Conservation (phyloP, 2,113 vertebrate genomes). For the Platanista minor region DNA sequence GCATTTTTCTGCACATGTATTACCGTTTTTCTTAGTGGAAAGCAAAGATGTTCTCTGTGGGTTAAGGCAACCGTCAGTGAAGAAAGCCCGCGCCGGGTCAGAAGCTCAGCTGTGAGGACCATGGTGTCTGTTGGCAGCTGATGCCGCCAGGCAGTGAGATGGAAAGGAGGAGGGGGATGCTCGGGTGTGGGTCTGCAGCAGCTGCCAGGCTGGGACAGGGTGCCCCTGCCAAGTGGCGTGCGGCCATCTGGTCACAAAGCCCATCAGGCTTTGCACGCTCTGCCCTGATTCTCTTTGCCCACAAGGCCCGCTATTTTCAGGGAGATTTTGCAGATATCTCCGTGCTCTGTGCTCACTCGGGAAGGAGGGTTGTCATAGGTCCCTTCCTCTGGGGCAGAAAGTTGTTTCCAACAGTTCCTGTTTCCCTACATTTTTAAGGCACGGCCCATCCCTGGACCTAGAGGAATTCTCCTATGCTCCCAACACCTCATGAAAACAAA, state of each 20-base stretch:
- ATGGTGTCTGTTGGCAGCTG: accelerated
- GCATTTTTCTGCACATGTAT: neutral
- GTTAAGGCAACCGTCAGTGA: neutral
- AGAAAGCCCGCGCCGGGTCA: neutral
- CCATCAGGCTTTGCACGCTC: accelerated
- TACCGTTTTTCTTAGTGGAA: neutral
- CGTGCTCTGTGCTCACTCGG: neutral
- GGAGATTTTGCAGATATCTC: neutral
- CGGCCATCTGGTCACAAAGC: neutral
- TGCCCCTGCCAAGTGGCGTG: neutral
- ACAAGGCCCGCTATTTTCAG: accelerated
- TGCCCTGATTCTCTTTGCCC: neutral
- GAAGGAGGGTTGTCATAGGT: accelerated
- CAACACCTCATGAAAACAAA: neutral
- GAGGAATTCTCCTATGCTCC: neutral
- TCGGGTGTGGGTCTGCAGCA: accelerated
- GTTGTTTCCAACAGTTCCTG: neutral
- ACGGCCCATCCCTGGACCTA: neutral
- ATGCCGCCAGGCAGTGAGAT: accelerated
- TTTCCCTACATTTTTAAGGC: no score
- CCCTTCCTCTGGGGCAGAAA: neutral
- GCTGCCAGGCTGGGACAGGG: accelerated
- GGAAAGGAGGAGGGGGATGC: no score
- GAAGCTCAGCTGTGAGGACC: neutral
- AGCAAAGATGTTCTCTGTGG: neutral